Conservation (phyloP, 1,140 invertebrate species). For the Caerostris darwini region DNA sequence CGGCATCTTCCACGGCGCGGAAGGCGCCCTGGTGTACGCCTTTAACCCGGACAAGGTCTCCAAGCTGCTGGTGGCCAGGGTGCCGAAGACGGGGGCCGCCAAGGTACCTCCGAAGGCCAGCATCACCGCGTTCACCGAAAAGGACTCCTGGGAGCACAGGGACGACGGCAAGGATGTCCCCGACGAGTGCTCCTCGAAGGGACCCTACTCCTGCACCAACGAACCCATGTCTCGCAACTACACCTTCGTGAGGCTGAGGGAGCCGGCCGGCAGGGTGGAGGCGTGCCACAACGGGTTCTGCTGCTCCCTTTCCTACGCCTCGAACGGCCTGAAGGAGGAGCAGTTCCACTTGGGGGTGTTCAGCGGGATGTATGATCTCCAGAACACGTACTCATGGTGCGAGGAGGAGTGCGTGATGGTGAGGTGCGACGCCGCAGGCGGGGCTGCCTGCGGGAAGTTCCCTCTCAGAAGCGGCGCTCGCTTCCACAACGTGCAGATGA, state of each 20-base stretch:
- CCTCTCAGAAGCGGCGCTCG: slow-evolving; percentile 22
- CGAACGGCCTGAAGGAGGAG: not conserved
- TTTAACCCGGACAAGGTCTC: slow-evolving; percentile 57
- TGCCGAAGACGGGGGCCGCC: not conserved
- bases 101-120: not conserved
- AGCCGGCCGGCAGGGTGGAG: not conserved
- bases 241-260: slow-evolving; percentile 47
- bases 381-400: slow-evolving; percentile 15
- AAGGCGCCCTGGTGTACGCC: slow-evolving; percentile 50
- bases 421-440: slow-evolving; percentile 35
- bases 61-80: slow-evolving; percentile 62
- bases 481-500: slow-evolving; percentile 39
- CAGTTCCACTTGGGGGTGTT: slow-evolving; percentile 50
- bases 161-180: slow-evolving; percentile 45
- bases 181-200: not conserved
- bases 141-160: not conserved
- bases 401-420: slow-evolving; percentile 48
- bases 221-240: slow-evolving; percentile 33
- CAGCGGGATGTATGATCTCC: not conserved
- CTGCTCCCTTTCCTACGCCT: slow-evolving; percentile 68
- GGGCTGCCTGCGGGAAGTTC: not conserved
- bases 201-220: slow-evolving; percentile 9
- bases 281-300: slow-evolving; percentile 76
- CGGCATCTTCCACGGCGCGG: slow-evolving; percentile 76
- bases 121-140: not conserved